Conservation (phyloP, 2,888 invertebrate genomes). For the Lycia hirtaria region DNA sequence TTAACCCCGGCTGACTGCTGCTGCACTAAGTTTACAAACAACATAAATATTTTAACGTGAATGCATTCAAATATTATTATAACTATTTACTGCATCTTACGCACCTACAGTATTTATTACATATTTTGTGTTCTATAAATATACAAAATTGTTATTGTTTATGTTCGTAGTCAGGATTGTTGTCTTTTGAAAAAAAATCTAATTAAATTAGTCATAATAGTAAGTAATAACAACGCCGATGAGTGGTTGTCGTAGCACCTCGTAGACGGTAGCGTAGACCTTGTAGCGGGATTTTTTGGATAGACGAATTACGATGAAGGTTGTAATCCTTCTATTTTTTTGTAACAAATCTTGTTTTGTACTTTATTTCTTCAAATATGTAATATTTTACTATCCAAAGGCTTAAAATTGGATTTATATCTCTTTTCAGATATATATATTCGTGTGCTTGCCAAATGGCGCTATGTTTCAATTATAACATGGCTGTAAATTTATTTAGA, state of each 20-base stretch:
- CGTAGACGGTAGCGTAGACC: conserved; percentile 50
- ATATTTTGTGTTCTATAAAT: too few species aligned
- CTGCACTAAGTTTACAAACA: conserved; percentile 73
- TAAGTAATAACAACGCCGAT: background rate
- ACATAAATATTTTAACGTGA: conserved; percentile 41
- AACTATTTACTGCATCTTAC: conserved; percentile 19
- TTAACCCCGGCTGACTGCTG: conserved; percentile 56
- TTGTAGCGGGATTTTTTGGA: background rate
- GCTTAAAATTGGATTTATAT: background rate
- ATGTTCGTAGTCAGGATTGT: too few species aligned
- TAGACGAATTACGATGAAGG: too few species aligned
- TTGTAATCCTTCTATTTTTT: too few species aligned
- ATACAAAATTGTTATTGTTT: background rate
- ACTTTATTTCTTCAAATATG: too few species aligned
- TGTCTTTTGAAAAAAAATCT: too few species aligned
- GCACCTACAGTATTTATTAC: background rate
- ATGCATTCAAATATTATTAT: conserved; percentile 24
- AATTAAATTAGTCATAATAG: background rate
- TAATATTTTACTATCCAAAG: background rate
- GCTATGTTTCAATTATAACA: background rate
- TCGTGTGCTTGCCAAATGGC: background rate
- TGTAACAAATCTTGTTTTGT: too few species aligned
- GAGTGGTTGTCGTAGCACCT: conserved; percentile 52
- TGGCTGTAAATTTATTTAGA: background rate
- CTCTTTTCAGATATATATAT: background rate